Evolutionary conservation across 1,140 invertebrate species (phyloP), one percentile per base, ranked within the genome.

Genomic region (Ceratitis capitata): DNA sequence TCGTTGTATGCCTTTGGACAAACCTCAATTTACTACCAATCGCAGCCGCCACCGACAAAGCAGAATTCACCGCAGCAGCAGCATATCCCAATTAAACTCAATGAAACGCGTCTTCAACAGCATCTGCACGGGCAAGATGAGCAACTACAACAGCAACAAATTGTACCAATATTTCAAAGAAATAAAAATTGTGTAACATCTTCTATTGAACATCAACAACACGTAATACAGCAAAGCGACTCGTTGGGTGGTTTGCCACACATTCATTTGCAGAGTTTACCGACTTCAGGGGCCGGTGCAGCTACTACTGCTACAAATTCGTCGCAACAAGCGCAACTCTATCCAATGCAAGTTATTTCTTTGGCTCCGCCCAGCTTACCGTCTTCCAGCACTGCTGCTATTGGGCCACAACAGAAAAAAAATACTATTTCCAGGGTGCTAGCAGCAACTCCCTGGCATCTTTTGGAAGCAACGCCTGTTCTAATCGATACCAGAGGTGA

Each of bases 401-500:
- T 69, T 35, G 26, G 29, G 1, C 29, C 32, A 26, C 82, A 51
- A 29, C 83, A 61, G 32, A 16, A 83, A 53, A 14, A 12, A 1
- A 53, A 19, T 26, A 19, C 49, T 6, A 16, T 26, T 83, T 51
- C 78, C n/a, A 14, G 42, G 10, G 29, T 58, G 23, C 26, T 78
- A 64, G 14, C 61, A 49, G 10, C 49, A 1, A 83, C 86, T 83
- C 86, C 88, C 29, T 91, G 90, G 90, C 89, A 90, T 86, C 83
- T 88, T 85, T 23, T 91, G 88, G 90, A 91, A 87, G 87, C 90
- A 86, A 87, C 90, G 82, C 89, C 90, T 82, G 88, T 91, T 86
- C 91, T 89, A 86, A 88, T 91, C 56, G 90, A 91, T 69, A 85
- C 88, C 61, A 90, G 90, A 88, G 90, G 90, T 3, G 90, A 91